Evolutionary conservation across 2,797 vertebrate species (phyloP).

Genomic region (Podargus strigoides): DNA sequence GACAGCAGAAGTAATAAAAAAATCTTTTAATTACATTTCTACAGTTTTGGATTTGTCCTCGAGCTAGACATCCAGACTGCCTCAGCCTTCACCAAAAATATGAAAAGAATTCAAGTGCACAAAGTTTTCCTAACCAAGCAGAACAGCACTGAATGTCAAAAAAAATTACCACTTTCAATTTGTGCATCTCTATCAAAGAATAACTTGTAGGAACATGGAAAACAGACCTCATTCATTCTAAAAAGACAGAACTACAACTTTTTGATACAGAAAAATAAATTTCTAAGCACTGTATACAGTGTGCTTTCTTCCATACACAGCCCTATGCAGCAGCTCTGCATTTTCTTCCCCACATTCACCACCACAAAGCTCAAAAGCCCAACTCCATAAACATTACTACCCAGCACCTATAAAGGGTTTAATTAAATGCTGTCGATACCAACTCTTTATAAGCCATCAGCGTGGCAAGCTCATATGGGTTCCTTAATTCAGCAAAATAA

Average conservation of each 20-base stretch:
- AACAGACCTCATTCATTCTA: neutral
- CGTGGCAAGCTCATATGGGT: neutral
- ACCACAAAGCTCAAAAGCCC: slow-evolving; percentile 18
- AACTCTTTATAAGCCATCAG: slow-evolving; percentile 64
- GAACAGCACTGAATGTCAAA: neutral
- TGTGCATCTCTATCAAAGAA: neutral
- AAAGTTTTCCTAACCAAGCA: slow-evolving; percentile 29
- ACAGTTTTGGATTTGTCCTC: slow-evolving; percentile 34
- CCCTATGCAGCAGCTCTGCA: neutral
- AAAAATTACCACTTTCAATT: neutral
- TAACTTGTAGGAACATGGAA: neutral
- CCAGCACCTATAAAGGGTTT: slow-evolving; percentile 26
- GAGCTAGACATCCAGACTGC: slow-evolving; percentile 27
- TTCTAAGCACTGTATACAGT: neutral
- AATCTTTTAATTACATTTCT: slow-evolving; percentile 48
- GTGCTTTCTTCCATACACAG: neutral
- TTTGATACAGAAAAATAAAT: neutral
- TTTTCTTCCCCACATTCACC: neutral
- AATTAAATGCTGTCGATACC: slow-evolving; percentile 73
- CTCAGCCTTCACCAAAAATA: slow-evolving; percentile 35
- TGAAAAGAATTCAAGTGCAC: neutral
- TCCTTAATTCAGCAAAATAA: slow-evolving; percentile 55
- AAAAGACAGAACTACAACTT: neutral
- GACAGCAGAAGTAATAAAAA: slow-evolving; percentile 46
- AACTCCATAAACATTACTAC: slow-evolving; percentile 6